Conservation (phyloP, 2,113 vertebrate genomes). For the Oxyura jamaicensis region DNA sequence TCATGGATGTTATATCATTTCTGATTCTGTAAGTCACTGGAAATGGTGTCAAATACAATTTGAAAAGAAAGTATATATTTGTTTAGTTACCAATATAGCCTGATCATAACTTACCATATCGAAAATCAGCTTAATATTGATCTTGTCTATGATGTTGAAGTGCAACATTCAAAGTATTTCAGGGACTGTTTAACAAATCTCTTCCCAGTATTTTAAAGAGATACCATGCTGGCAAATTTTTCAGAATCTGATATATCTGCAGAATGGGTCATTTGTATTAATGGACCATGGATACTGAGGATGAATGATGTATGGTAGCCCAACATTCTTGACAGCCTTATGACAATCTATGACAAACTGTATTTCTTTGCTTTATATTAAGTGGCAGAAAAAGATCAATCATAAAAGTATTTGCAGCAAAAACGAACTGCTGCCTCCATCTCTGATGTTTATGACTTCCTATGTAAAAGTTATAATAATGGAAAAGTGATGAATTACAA, state of each 20-base stretch:
- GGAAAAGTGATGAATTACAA: rapidly evolving
- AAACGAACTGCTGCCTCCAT: background rate
- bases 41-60: background rate
- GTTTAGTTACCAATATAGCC: background rate
- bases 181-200: background rate
- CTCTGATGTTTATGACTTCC: background rate
- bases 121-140: background rate
- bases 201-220: background rate
- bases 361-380: background rate
- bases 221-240: background rate
- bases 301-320: background rate
- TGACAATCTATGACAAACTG: background rate
- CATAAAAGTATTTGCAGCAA: background rate
- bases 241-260: background rate
- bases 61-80: background rate
- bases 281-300: background rate
- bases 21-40: background rate
- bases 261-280: background rate
- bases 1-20: background rate
- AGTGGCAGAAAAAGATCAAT: background rate
- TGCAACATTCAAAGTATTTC: background rate
- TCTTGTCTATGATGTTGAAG: background rate
- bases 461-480: background rate
- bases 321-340: background rate
- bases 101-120: background rate